A percentile compares a stretch with the other conserved stretches of the same genome.
Conservation (phyloP, 2,797 vertebrate species). For the Liparis tanakae region DNA sequence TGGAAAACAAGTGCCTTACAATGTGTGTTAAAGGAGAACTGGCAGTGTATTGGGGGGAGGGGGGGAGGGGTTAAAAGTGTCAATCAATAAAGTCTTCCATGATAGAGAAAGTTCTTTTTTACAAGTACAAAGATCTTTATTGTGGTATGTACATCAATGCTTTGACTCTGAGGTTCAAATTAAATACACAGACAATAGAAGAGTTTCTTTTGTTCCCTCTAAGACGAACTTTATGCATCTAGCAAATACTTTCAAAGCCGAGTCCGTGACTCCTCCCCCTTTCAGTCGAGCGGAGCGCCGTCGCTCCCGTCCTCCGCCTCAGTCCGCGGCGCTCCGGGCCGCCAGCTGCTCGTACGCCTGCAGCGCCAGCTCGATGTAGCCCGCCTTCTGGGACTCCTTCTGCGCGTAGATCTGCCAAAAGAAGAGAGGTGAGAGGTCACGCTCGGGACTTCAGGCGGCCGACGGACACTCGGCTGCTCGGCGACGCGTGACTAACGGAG, state of each 20-base stretch:
- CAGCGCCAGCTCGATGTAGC: slow-evolving; percentile 90
- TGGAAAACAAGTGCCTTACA: slow-evolving; percentile 5
- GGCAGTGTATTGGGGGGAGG: neutral
- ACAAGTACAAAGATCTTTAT: slow-evolving; percentile 54
- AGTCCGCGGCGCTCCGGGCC: slow-evolving; percentile 61
- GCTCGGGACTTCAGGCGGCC: neutral
- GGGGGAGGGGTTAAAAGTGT: neutral
- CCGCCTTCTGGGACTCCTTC: slow-evolving; percentile 89
- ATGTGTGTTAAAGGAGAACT: neutral
- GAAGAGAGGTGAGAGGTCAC: slow-evolving; percentile 11
- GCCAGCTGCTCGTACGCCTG: slow-evolving; percentile 85
- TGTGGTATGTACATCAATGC: slow-evolving; percentile 58
- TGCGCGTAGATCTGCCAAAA: slow-evolving; percentile 86
- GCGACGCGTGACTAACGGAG: slow-evolving; percentile 52
- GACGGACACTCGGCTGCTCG: too few relatives aligned
- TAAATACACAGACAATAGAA: neutral
- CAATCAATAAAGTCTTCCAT: slow-evolving; percentile 30
- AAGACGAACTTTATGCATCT: slow-evolving; percentile 1
- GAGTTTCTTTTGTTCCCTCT: neutral
- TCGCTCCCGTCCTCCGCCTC: too few relatives aligned
- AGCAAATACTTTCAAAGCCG: neutral
- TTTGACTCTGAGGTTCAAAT: slow-evolving; percentile 10
- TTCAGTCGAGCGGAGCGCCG: neutral
- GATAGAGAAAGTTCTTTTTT: neutral
- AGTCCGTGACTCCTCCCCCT: neutral